Base-by-base conservation (phyloP, 2,888 invertebrate genomes). In the Axea sp. region DNA sequence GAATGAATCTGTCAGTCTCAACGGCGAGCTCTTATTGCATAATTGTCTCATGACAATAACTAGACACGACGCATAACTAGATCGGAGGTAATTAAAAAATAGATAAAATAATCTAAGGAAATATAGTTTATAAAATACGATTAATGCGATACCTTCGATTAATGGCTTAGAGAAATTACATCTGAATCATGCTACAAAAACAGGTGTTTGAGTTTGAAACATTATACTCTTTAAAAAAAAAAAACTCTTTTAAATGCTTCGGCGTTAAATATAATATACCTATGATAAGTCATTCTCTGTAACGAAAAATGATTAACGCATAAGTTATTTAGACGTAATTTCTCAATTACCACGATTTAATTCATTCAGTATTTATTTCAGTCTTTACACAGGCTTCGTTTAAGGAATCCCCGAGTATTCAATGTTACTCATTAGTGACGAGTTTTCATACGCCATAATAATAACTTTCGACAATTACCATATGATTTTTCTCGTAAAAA, bases 21-120 rank as follows among this genome's bases (percentile, higher is more conserved):
- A 53, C 24, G 33, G 47, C 30, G 12, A 53, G 43, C 24, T 28
- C 17, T 55, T 55, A 64, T 71, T 71, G 62, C 71, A 62, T 62
- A 71, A 71, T 62, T 71, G 43, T 26, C 55, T 22, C 26, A 49
- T 62, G 55, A 71, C 53, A 71, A 71, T 55, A 55, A 55, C 60
- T 31, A 1, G 53, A 57, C 31, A 43, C 39, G 60, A 39, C 35
- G 45, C 59, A 60, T 51, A 69, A 60, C 60, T 53, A 60, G 39
- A 30, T 69, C 47, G 17, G 37, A 22, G 19, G 30, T 53, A 55
- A 60, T 60, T 55, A 33, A 55, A 37, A 12, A 31, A 37, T 45
- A 12, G 41, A 17, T 15, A 35, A 15, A 19, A 17, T 53, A 37
- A 51, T n/a, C 26, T 28, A 30, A 33, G n/a, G 2, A 31, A 28